These are phyloP conservation scores for Tenualosa ilisha DNA, from an alignment of 2,797 vertebrate species.

Conservation along the genomic window DNA sequence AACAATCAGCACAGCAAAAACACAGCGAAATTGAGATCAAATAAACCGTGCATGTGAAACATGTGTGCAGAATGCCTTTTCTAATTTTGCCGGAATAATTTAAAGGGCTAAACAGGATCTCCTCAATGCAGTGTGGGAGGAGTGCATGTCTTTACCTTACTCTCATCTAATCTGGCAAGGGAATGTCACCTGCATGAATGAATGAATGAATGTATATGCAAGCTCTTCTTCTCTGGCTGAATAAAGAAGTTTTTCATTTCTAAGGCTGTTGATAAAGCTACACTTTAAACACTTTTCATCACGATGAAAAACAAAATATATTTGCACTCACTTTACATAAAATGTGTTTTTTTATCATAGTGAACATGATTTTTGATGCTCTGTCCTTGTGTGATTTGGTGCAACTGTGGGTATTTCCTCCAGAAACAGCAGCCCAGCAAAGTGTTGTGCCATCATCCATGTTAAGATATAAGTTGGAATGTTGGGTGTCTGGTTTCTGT, in stretches of 20 bases:
- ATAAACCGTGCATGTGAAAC: background rate
- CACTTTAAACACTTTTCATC: background rate
- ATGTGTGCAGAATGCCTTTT: background rate
- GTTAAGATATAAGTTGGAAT: background rate
- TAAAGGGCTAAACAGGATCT: background rate
- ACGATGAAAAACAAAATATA: background rate
- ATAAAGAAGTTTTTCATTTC: background rate
- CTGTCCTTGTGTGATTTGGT: background rate
- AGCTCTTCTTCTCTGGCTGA: background rate
- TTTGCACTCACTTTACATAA: background rate
- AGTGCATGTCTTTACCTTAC: background rate
- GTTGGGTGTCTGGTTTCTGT: slow-evolving; percentile 9
- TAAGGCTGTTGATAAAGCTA: background rate
- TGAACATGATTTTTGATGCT: background rate
- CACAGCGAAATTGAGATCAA: background rate
- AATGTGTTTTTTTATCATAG: background rate
- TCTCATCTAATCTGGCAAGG: background rate
- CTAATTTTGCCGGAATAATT: background rate
- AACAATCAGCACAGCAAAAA: background rate
- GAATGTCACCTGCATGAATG: slow-evolving; percentile 17
- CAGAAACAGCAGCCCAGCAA: background rate
- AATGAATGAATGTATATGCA: background rate
- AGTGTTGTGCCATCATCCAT: background rate
- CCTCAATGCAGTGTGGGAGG: background rate
- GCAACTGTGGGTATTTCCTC: background rate